Base-by-base conservation (phyloP, 2,113 vertebrate species). In the Strix uralensis region DNA sequence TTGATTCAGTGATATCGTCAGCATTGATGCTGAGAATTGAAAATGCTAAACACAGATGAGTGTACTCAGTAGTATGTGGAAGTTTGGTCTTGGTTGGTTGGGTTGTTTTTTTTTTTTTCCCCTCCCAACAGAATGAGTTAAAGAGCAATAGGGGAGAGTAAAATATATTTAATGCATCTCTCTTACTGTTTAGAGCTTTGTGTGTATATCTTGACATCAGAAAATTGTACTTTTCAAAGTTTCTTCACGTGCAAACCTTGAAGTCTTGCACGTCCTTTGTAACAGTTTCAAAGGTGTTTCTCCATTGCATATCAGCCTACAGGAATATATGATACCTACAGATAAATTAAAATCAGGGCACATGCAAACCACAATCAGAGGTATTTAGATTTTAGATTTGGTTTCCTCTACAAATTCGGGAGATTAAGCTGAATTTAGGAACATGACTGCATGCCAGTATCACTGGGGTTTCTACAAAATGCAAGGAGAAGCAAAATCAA, bases 81-180 rank as follows among this genome's bases (percentile, higher is more conserved):
- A 69, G 5, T 57, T 78, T 61, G 5, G 18, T 73, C 21, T 25
- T 18, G 2, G 15, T 79, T 57, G 6, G 5, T 54, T 72, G 22
- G 11, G 5, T 29, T 26, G 13, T 14, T 52, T 66, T 32, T 15
- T 0, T 22, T 12, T 13, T 36, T 15, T 10, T 18, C 2, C 3
- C 3, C 2, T 3, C 22, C 15, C 10, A 69, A 19, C 0, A 0
- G 10, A 70, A 62, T n/a, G 19, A 32, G 8, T 52, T 87, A 75
- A 55, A 81, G 29, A 71, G 11, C 5, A 59, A 5, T 63, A 75
- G 89, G 7, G 20, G 61, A 65, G 15, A 42, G 81, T 26, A 40
- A 83, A 36, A 59, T 61, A 9, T 5, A 42, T 42, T 42, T 23
- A 40, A 3, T 63, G 13, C 3, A 10, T 51, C 10, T 63, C 21